Evolutionary conservation across 2,113 vertebrate species (phyloP).

Genomic region (Eubucco bourcierii): DNA sequence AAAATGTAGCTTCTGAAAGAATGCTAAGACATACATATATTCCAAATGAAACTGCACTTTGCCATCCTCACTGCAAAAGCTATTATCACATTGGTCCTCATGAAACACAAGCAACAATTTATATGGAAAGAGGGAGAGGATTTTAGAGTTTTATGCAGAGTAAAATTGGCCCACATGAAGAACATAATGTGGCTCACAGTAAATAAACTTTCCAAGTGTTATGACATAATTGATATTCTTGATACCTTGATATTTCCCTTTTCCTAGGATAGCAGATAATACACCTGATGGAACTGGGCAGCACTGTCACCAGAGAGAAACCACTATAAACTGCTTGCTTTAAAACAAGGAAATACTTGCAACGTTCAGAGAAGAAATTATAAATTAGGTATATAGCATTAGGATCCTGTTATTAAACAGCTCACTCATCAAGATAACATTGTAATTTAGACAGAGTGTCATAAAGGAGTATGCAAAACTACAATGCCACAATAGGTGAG

Average conservation of each 20-base stretch:
- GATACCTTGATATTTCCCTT: background rate
- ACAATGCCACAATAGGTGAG: background rate
- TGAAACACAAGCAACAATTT: slow-evolving; percentile 13
- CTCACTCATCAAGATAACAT: background rate
- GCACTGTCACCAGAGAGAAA: background rate
- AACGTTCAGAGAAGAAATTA: background rate
- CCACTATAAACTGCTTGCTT: background rate
- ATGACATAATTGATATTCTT: slow-evolving; percentile 25
- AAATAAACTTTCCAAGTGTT: slow-evolving; percentile 41
- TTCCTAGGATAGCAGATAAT: background rate
- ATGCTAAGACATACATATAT: background rate
- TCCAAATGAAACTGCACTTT: background rate
- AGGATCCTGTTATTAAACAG: background rate
- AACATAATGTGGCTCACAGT: slow-evolving; percentile 11
- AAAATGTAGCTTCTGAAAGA: background rate
- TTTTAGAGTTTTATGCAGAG: slow-evolving; percentile 34
- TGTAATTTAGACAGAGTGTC: background rate
- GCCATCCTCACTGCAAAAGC: background rate
- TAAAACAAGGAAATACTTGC: background rate
- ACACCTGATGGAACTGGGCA: background rate
- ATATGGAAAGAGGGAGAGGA: slow-evolving; percentile 18
- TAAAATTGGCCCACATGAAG: slow-evolving; percentile 37
- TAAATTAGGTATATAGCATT: background rate
- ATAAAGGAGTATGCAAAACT: background rate
- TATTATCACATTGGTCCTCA: background rate